Evolutionary conservation across 2,113 vertebrate genomes (phyloP).

Genomic region (Tachycineta bicolor): DNA sequence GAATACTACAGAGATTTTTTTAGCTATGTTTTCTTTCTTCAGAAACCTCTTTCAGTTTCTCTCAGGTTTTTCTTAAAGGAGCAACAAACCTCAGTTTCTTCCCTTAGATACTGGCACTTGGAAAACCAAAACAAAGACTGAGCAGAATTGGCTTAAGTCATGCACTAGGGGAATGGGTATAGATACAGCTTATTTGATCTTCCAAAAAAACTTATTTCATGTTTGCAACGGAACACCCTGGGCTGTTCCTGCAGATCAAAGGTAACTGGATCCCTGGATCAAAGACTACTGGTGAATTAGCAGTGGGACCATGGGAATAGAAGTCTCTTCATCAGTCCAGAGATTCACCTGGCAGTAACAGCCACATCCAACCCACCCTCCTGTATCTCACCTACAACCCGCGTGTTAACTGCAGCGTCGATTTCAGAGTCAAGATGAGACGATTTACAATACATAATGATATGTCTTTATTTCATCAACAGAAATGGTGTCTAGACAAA

Average conservation of each 20-base stretch:
- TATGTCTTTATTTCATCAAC: conserved; percentile 99
- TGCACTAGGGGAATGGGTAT: neutral
- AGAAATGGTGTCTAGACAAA: conserved; percentile 99
- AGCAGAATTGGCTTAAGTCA: conserved; percentile 2
- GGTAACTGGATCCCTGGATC: neutral
- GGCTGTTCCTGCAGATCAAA: conserved; percentile 22
- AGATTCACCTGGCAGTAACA: neutral
- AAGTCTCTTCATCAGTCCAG: neutral
- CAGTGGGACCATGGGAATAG: neutral
- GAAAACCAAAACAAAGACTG: neutral
- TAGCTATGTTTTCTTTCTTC: neutral
- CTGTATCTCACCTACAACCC: neutral
- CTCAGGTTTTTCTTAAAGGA: neutral
- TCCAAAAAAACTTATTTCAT: neutral
- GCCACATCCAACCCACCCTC: neutral
- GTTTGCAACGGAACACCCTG: neutral
- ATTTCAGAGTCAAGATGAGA: conserved; percentile 29
- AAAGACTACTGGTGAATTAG: neutral
- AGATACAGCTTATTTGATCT: conserved; percentile 6
- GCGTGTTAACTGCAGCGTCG: fast-evolving
- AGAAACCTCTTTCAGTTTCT: neutral
- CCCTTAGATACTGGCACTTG: neutral
- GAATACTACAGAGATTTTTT: neutral
- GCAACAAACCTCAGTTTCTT: neutral
- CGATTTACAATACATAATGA: conserved; percentile 86